phyloP scores from a whole-genome alignment of 1,140 invertebrate species.

The Drosophila ficusphila region DNA sequence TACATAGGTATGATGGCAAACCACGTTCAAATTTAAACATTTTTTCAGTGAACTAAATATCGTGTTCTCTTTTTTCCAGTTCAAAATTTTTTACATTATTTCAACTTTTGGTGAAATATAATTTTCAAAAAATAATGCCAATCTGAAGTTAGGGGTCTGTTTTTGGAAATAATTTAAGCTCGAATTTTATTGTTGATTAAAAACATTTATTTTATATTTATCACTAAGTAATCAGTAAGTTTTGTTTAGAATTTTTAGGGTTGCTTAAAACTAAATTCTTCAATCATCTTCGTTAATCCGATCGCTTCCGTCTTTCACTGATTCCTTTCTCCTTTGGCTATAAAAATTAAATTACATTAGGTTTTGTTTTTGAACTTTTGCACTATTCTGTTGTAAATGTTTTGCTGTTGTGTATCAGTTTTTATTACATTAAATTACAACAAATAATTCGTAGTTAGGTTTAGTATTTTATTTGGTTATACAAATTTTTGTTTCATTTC shows the following conservation, averaged over 20 bases:
- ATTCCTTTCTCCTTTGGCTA: slow-evolving; percentile 71
- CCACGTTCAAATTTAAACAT: slow-evolving; percentile 53
- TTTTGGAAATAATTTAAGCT: slow-evolving; percentile 78
- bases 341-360: slow-evolving; percentile 81
- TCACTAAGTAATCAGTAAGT: slow-evolving; percentile 68
- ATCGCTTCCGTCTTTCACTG: slow-evolving; percentile 7
- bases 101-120: slow-evolving; percentile 45
- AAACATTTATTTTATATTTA: slow-evolving; percentile 61
- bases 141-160: slow-evolving; percentile 28
- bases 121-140: slow-evolving; percentile 58
- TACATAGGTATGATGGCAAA: slow-evolving; percentile 64
- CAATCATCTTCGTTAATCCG: slow-evolving; percentile 27
- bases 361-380: slow-evolving; percentile 68
- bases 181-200: slow-evolving; percentile 66
- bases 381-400: slow-evolving; percentile 73
- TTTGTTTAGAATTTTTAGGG: slow-evolving; percentile 47
- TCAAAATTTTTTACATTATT: slow-evolving; percentile 42
- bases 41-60: slow-evolving; percentile 29
- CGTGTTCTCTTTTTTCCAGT: slow-evolving; percentile 8
- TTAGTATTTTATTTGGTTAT: slow-evolving; percentile 62
- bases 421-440: slow-evolving; percentile 62
- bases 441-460: slow-evolving; percentile 72
- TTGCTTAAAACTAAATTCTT: slow-evolving; percentile 75
- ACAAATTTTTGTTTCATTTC: slow-evolving; percentile 56
- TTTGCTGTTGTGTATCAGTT: slow-evolving; percentile 47